These are phyloP conservation scores for Gyps fulvus DNA, from an alignment of 2,113 vertebrate species.

Conservation along the genomic window DNA sequence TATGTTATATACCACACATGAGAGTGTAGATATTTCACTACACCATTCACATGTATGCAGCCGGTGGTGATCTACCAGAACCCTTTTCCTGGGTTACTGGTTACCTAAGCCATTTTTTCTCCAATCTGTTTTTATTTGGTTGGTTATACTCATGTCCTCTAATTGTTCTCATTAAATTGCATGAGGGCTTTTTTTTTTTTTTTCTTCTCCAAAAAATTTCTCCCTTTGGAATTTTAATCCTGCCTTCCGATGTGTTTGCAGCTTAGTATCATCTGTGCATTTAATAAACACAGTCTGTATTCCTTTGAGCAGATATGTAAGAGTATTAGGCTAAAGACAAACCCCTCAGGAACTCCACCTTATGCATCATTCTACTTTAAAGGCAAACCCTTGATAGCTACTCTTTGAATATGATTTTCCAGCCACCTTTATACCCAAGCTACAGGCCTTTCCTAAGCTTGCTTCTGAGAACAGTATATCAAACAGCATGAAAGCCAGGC, in stretches of 20 bases:
- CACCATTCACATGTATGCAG: neutral
- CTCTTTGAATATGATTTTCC: neutral
- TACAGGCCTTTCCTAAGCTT: neutral
- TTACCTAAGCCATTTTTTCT: neutral
- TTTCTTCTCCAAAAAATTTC: neutral
- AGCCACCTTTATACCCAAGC: neutral
- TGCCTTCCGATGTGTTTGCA: neutral
- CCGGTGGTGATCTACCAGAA: neutral
- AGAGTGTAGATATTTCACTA: neutral
- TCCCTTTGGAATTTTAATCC: neutral
- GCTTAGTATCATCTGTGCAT: neutral
- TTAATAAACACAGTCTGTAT: neutral
- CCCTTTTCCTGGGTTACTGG: neutral
- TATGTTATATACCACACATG: neutral
- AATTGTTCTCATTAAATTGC: neutral
- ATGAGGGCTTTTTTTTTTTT: neutral
- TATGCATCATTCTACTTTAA: neutral
- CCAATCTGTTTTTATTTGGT: neutral
- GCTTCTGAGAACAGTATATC: neutral
- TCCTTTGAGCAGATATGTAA: neutral
- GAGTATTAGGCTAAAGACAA: neutral
- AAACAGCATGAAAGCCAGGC: neutral
- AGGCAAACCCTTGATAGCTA: neutral
- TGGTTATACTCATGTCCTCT: neutral
- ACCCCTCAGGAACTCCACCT: neutral